Evolutionary conservation across 2,797 vertebrate species (phyloP), one percentile per base, ranked within the genome.

Genomic region (Erithacus rubecula): DNA sequence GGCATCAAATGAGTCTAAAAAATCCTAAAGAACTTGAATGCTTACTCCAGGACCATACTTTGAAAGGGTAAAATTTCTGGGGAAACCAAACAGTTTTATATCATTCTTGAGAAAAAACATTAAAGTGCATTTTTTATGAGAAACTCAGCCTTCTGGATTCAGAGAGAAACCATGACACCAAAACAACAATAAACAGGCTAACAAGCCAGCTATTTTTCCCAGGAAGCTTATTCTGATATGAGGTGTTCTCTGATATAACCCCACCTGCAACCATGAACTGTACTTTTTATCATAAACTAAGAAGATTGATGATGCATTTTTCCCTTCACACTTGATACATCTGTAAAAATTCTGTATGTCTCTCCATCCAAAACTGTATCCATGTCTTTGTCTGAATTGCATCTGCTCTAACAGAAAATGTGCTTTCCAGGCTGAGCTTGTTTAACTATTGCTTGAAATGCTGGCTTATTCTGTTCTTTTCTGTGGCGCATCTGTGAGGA

Each of bases 371-470:
- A 87, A 79, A 93, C 12, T 53, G 78, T 89, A 56, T 29, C 10
- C 91, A 59, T 90, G 77, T 79, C 83, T 93, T 89, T 27, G 43
- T 56, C 63, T 91, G 52, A 62, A 85, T 14, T 72, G 53, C 72
- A 79, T 59, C 78, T 92, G 7, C 82, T 69, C 56, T 89, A 82
- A 78, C 36, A 96, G 72, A 95, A 71, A 79, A 34, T 55, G n/a
- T 15, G 64, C 92, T 93, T 85, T 96, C 41, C 39, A 72, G 81
- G 46, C 65, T 53, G 37, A 69, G 92, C 20, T 21, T 36, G 79
- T 84, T 87, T 84, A 93, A 91, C 47, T 68, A 68, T 80, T 94
- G 89, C 75, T 87, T 84, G 44, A 90, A 70, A 81, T 10, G 37
- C 49, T 49, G 30, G 13, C 39, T 34, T 55, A 34, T 69, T 89